Conservation (phyloP, 64 coral and sea anemone species). For the Montipora foliosa region DNA sequence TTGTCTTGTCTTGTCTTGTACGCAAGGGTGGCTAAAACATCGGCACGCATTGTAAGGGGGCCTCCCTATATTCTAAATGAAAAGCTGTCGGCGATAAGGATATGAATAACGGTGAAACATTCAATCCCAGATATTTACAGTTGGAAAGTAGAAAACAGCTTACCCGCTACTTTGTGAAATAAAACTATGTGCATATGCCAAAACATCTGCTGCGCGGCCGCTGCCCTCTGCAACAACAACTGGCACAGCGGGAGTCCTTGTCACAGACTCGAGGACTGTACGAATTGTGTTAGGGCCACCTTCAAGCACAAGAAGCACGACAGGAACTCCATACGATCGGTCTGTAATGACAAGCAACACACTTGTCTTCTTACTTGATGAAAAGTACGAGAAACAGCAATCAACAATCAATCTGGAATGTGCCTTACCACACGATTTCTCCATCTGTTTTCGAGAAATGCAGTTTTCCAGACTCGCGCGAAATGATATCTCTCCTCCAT, state of each 20-base stretch:
- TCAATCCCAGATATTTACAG: background rate
- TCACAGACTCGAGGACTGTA: constrained; percentile 86
- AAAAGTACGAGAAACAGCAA: background rate
- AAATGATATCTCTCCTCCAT: constrained; percentile 88
- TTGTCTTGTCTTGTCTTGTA: too few species aligned
- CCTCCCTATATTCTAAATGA: too few species aligned
- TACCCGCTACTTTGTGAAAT: constrained; percentile 63
- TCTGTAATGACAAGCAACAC: constrained; percentile 24
- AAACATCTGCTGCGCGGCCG: constrained; percentile 83
- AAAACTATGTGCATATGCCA: constrained; percentile 86
- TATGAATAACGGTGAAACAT: too few species aligned
- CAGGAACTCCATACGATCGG: constrained; percentile 80
- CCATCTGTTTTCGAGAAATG: constrained; percentile 85
- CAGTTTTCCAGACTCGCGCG: constrained; percentile 82
- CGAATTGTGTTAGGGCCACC: constrained; percentile 92
- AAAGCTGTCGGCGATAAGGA: too few species aligned
- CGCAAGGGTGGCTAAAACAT: too few species aligned
- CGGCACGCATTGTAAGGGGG: too few species aligned
- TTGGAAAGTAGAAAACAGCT: background rate
- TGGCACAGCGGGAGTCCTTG: constrained; percentile 74
- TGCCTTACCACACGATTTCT: constrained; percentile 61
- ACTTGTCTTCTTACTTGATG: too few species aligned
- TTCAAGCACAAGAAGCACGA: constrained; percentile 87
- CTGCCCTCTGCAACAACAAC: constrained; percentile 92
- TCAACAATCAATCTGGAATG: background rate